These are phyloP conservation scores for Tympanoctomys barrerae DNA, from an alignment of 2,797 vertebrate species.

Conservation along the genomic window DNA sequence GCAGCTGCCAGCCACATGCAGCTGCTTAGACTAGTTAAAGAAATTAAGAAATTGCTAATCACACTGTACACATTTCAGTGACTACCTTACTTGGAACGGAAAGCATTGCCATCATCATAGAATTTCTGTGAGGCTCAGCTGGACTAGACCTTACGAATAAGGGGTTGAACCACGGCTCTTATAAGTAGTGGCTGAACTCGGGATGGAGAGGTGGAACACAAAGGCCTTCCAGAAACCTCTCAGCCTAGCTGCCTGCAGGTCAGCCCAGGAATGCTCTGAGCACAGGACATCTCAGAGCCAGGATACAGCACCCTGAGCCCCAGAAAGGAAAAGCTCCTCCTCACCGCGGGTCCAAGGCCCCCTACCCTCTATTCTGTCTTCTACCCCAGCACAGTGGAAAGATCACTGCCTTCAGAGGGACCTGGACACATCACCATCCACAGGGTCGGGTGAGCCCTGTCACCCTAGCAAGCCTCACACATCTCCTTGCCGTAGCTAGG, in stretches of 20 bases:
- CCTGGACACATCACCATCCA: neutral
- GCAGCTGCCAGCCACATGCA: neutral
- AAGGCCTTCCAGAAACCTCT: neutral
- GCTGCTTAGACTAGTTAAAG: neutral
- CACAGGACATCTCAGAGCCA: neutral
- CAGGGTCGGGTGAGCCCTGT: neutral
- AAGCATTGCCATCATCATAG: neutral
- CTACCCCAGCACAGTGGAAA: neutral
- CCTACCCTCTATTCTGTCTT: neutral
- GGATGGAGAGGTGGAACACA: neutral
- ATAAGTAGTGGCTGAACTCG: neutral
- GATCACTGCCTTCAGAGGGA: neutral
- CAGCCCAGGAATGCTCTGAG: neutral
- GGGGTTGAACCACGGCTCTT: neutral
- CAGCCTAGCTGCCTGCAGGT: too few relatives aligned
- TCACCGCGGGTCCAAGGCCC: neutral
- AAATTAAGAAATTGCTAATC: neutral
- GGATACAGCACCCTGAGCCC: neutral
- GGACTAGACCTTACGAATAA: neutral
- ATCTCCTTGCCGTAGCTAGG: neutral
- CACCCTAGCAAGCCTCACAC: neutral
- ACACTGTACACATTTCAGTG: neutral
- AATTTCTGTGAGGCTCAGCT: neutral
- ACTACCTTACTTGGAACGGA: neutral
- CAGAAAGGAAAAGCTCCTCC: neutral